Evolutionary conservation across 1,140 invertebrate genomes (phyloP).

Genomic region (Zeugodacus cucurbitae): DNA sequence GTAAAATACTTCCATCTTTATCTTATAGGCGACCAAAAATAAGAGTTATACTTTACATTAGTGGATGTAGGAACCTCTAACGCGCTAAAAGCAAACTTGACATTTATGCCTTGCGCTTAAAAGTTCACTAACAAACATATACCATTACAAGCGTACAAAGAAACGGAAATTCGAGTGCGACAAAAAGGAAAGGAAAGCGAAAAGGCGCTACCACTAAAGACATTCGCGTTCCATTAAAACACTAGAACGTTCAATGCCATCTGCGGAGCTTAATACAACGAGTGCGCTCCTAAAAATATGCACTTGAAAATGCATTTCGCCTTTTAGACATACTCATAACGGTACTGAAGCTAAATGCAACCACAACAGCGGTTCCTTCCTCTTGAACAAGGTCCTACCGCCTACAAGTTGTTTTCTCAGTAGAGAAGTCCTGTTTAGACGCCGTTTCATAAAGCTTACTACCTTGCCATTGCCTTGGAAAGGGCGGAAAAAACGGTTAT

Average conservation of each 20-base stretch:
- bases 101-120: slow-evolving; percentile 10
- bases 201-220: background rate
- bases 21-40: background rate
- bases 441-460: background rate
- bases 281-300: slow-evolving; percentile 13
- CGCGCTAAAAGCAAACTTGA: slow-evolving; percentile 37
- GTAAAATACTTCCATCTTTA: too few relatives aligned
- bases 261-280: background rate
- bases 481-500: slow-evolving; percentile 33
- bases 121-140: background rate
- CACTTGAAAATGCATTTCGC: slow-evolving; percentile 47
- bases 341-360: background rate
- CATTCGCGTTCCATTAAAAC: slow-evolving; percentile 29
- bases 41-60: background rate
- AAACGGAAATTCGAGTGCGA: background rate
- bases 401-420: background rate
- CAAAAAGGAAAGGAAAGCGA: slow-evolving; percentile 27
- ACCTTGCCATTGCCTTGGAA: background rate
- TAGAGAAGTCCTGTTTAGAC: background rate
- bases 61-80: background rate
- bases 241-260: slow-evolving; percentile 13
- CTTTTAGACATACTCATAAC: background rate
- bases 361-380: background rate
- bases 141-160: background rate
- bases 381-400: background rate